These are phyloP conservation scores for Dendroctonus valens DNA, from an alignment of 1,140 invertebrate species.

Conservation along the genomic window DNA sequence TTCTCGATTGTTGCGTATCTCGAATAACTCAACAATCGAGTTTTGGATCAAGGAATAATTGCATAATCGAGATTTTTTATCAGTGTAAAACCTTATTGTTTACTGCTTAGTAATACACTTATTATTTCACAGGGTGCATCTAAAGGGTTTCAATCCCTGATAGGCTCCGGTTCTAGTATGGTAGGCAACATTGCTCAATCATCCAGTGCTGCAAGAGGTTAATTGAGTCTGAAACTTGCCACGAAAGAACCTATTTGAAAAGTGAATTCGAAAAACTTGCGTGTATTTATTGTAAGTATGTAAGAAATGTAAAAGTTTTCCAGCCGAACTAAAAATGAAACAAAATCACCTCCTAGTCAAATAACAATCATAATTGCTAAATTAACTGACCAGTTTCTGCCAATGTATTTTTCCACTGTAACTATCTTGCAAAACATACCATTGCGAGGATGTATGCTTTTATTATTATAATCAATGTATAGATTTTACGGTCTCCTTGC, in stretches of 20 bases:
- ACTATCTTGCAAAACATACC: too few species aligned
- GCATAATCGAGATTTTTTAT: not conserved
- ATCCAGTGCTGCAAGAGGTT: slow-evolving; percentile 12
- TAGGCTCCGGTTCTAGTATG: slow-evolving; percentile 43
- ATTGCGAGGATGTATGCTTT: slow-evolving; percentile 17
- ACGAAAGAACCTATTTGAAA: too few species aligned
- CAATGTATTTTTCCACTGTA: too few species aligned
- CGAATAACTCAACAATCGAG: too few species aligned
- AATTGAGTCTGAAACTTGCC: too few species aligned
- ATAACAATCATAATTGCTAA: too few species aligned
- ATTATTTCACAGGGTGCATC: slow-evolving; percentile 45
- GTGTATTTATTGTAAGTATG: slow-evolving; percentile 11
- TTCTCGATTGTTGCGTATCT: too few species aligned
- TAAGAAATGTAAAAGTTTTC: slow-evolving; percentile 2
- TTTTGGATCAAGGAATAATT: too few species aligned
- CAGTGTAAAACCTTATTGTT: not conserved
- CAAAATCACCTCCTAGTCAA: too few species aligned
- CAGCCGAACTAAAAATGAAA: not conserved
- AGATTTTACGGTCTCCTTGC: slow-evolving; percentile 9
- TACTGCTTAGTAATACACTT: slow-evolving; percentile 4
- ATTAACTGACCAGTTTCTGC: too few species aligned
- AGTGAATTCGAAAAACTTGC: not conserved
- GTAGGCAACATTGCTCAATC: slow-evolving; percentile 26
- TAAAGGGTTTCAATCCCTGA: slow-evolving; percentile 40
- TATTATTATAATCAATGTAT: slow-evolving; percentile 11